Conservation (phyloP, 2,888 invertebrate species). For the Lumbricus terrestris region DNA sequence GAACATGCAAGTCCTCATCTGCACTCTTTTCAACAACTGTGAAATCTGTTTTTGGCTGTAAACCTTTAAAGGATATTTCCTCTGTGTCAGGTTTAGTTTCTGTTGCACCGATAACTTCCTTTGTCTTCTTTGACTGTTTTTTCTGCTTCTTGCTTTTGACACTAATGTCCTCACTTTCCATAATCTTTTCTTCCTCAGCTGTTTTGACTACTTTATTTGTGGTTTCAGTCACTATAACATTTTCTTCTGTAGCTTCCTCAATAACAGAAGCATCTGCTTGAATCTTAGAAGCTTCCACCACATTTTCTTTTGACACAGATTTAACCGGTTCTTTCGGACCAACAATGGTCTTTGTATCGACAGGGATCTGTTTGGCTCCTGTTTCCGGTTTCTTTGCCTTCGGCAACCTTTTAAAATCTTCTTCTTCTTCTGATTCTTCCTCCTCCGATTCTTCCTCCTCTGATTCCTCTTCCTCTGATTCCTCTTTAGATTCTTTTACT, state of each 20-base stretch:
- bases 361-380: background rate
- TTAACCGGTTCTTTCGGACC: background rate
- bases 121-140: background rate
- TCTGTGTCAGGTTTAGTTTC: background rate
- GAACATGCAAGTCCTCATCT: background rate
- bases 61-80: background rate
- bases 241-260: background rate
- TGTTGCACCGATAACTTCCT: background rate
- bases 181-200: background rate
- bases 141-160: background rate
- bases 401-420: no score
- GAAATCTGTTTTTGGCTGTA: background rate
- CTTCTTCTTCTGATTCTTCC: background rate
- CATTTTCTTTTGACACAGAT: background rate
- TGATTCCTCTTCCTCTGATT: background rate
- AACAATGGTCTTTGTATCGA: no score
- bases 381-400: background rate
- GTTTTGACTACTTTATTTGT: background rate
- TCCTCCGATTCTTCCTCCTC: background rate
- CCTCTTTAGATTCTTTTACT: background rate
- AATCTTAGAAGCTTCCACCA: background rate
- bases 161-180: background rate
- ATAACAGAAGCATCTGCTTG: background rate
- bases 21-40: background rate
- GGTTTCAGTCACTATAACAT: background rate